Conservation (phyloP, 2,113 vertebrate species). For the Mastomys natalensis region DNA sequence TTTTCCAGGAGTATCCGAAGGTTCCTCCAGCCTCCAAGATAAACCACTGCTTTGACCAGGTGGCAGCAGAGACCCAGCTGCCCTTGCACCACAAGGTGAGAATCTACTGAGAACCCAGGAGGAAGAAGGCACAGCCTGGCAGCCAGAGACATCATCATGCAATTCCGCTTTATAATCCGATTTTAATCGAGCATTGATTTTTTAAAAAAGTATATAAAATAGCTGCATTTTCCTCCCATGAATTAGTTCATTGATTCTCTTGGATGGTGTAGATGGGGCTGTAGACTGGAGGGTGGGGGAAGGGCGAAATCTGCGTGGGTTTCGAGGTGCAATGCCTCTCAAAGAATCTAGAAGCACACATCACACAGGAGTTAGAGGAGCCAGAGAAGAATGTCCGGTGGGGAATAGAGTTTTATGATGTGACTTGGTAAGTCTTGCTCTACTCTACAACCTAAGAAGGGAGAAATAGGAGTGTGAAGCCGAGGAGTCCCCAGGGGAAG, state of each 20-base stretch:
- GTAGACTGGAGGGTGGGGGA: background rate
- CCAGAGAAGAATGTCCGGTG: background rate
- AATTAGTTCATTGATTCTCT: constrained; percentile 30
- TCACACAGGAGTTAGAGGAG: background rate
- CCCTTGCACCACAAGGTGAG: constrained; percentile 64
- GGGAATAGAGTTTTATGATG: background rate
- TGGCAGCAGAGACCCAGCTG: constrained; percentile 84
- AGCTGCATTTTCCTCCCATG: constrained; percentile 54
- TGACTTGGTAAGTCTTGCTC: no score
- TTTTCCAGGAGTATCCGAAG: constrained; percentile 83
- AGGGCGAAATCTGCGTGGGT: background rate
- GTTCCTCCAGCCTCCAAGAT: constrained; percentile 84
- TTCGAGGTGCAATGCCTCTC: background rate
- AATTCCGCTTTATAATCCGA: constrained; percentile 50
- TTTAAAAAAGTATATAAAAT: constrained; percentile 64
- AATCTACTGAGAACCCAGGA: background rate
- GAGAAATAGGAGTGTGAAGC: background rate
- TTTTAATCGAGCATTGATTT: constrained; percentile 54
- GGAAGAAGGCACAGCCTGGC: background rate
- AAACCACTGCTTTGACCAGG: constrained; percentile 83
- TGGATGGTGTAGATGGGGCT: background rate
- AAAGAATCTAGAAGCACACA: background rate
- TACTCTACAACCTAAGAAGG: background rate
- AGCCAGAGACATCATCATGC: background rate
- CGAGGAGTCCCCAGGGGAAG: background rate